Conservation (phyloP, 2,888 invertebrate species). For the Ametastegia equiseti region DNA sequence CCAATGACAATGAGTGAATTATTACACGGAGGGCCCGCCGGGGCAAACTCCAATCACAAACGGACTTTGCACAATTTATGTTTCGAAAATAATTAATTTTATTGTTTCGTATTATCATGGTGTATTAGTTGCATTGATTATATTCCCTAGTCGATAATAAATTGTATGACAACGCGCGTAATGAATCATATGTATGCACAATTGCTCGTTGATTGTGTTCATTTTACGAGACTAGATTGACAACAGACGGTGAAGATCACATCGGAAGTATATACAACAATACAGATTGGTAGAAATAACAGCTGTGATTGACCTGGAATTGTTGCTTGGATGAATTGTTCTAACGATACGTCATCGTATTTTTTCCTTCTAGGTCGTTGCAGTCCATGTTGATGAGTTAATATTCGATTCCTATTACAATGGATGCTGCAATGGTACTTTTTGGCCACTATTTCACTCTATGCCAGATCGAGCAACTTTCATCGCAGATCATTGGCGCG, state of each 20-base stretch:
- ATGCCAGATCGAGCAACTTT: slow-evolving; percentile 94
- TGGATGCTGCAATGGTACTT: slow-evolving; percentile 94
- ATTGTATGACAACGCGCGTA: background rate
- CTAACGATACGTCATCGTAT: slow-evolving; percentile 9
- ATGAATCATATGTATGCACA: background rate
- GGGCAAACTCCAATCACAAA: slow-evolving; percentile 37
- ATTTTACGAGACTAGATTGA: background rate
- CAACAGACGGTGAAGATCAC: background rate
- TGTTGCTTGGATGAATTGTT: background rate
- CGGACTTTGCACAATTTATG: slow-evolving; percentile 40
- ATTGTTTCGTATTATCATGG: background rate
- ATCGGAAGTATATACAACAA: background rate
- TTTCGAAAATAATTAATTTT: slow-evolving; percentile 16
- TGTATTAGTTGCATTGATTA: background rate
- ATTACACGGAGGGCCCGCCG: slow-evolving; percentile 21
- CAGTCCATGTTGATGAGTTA: slow-evolving; percentile 86
- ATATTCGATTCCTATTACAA: slow-evolving; percentile 93
- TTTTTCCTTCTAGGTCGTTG: slow-evolving; percentile 82
- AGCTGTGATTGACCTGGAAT: too few relatives aligned
- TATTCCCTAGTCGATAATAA: background rate
- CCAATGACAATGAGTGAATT: slow-evolving; percentile 37
- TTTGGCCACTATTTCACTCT: slow-evolving; percentile 95
- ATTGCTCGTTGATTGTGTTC: background rate
- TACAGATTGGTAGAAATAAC: too few relatives aligned
- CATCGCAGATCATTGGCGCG: slow-evolving; percentile 89